Base-by-base conservation (phyloP, 2,888 invertebrate species). In the Cordylochernes scorpioides region DNA sequence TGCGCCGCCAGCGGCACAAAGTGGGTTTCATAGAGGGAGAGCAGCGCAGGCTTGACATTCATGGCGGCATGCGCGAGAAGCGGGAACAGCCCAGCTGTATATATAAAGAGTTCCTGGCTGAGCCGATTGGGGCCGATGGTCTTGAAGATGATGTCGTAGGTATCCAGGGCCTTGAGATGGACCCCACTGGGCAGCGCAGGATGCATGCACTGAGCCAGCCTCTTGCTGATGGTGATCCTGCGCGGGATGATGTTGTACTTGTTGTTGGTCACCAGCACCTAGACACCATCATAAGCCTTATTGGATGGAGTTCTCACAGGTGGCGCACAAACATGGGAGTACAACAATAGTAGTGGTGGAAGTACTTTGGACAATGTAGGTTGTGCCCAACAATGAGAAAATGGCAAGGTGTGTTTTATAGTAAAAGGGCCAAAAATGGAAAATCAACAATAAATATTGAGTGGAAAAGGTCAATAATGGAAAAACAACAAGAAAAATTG, bases 201-300 rank as follows among this genome's bases (percentile, higher is more conserved):
- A 57, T 86, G 82, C 63, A 84, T 71, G 51, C 84, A 86, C 61
- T 84, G 84, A 26, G 82, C 75, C 39, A 86, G 57, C 36, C 84
- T 63, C 57, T 84, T 86, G 28, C 77, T 73, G 39, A 84, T 74
- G 46, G 75, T 73, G 42, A 80, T 71, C 41, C 75, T 60, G 38
- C 77, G 62, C 5, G 84, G 84, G 45, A 86, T 73, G 15, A 77
- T 68, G 38, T 71, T 70, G 54, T 70, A 80, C 49, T 75, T 75
- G 45, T 68, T 63, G 53, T 80, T 67, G 45, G 65, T 67, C 41
- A 67, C 55, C 41, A 84, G 59, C 12, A 77, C 71, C 74, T 75
- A 44, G 15, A 53, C 50, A 32, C 42, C 38, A 35, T n/a, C n/a
- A n/a, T n/a, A n/a, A n/a, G n/a, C n/a, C n/a, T n/a, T n/a, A n/a